Base-by-base conservation (phyloP, 2,113 vertebrate species). In the Atherinomorus stipes region DNA sequence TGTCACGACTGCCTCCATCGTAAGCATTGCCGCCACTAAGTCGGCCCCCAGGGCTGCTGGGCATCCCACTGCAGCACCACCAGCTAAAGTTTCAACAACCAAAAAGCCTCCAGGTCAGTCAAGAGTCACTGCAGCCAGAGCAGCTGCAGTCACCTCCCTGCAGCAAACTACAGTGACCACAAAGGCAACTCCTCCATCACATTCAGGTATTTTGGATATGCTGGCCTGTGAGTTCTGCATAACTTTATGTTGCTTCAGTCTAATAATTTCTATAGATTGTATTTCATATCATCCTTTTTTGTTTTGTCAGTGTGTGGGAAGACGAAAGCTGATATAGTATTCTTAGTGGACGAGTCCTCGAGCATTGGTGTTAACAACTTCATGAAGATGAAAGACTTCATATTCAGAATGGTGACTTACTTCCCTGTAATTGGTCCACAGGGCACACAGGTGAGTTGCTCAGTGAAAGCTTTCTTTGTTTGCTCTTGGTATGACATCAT, bases 301-400 rank as follows among this genome's bases (percentile, higher is more conserved):
- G 16, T 80, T 82, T 89, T 64, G 22, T 56, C 85, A 98, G 96
- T 94, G 11, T 98, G 96, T 74, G 91, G 94, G 67, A 95, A 90
- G 77, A 71, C 92, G 81, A 96, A 94, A 81, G 95, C 94, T 18
- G 96, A 97, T 25, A 71, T 97, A 1, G 95, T 94, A 0, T 96
- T 98, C 89, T 85, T 98, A 71, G 95, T 98, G 77, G 96, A 98
- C 15, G 96, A 97, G 78, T 98, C 96, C 28, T 97, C 94, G 0
- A 98, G 96, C 86, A 95, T 97, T 0, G 96, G 96, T 4, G 86
- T 90, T 0, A 92, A 92, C 81, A 97, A 97, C 83, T 97, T 98
- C 63, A 88, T 88, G 18, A 96, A 95, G 85, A 92, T 97, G 71
- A 97, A 96, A 78, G 95, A 97, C 85, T 96, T 97, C 83, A 91